Evolutionary conservation across 2,797 vertebrate genomes (phyloP), one percentile per base, ranked within the genome.

Genomic region (Gouania willdenowi): DNA sequence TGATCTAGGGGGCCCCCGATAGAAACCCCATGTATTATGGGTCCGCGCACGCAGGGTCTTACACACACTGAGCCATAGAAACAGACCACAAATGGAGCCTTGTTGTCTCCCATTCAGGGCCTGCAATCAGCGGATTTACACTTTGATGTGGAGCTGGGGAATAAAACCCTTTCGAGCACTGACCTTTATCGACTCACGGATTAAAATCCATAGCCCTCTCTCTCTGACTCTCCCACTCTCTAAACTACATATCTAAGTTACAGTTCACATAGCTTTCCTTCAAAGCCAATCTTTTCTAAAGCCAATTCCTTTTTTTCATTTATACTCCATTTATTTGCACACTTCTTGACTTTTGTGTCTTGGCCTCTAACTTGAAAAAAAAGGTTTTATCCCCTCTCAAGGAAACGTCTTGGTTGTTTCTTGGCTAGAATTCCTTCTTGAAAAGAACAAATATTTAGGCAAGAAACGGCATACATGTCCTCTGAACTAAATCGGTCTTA

Each of bases 81-180:
- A 87, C 52, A 33, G 71, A 63, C 86, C 78, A 88, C 73, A 91
- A 87, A 86, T 83, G 73, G 64, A 66, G 68, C 85, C 89, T 86
- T 80, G 88, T 85, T 88, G 77, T 82, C 63, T 73, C 78, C 68
- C 79, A 87, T 83, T 89, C 83, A 90, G 71, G 75, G 69, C 72
- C 65, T 76, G 77, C 89, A 91, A 89, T 91, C 85, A 86, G 79
- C 75, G 72, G 74, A 86, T 90, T 89, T 91, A 71, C 75, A 86
- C 76, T 89, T 91, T 88, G 79, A 87, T 87, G 64, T 83, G 79
- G 52, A 86, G 71, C 85, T 68, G 81, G 87, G 81, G 79, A 81
- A 89, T 74, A 89, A 91, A 92, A 79, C 56, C 88, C 71, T 90
- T 84, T 90, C 71, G 72, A 87, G 60, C 82, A 62, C 45, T 84